A percentile compares a stretch with the other conserved stretches of the same genome.
These are phyloP conservation scores for Otolemur crassicaudatus DNA, from an alignment of 2,797 vertebrate species.

Conservation along the genomic window DNA sequence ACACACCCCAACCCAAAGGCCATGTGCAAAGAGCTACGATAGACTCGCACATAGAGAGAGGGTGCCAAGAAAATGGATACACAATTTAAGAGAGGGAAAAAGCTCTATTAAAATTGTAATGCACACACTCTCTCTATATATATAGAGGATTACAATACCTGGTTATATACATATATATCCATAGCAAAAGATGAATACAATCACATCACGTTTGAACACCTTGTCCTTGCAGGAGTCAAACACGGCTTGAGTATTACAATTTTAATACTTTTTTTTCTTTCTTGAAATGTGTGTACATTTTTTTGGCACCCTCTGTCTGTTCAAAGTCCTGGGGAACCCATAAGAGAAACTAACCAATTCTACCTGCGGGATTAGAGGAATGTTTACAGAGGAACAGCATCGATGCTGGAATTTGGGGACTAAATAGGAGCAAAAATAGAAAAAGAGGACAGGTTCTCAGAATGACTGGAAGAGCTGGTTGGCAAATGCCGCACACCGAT, in stretches of 20 bases:
- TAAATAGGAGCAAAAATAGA: not conserved
- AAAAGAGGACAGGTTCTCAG: not conserved
- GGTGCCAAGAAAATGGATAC: too few relatives aligned
- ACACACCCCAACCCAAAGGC: not conserved
- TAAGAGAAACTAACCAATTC: not conserved
- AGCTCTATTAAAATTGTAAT: too few relatives aligned
- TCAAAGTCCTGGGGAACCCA: not conserved
- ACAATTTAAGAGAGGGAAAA: too few relatives aligned
- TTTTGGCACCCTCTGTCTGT: not conserved
- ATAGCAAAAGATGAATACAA: too few relatives aligned
- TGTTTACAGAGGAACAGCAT: not conserved
- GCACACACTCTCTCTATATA: too few relatives aligned
- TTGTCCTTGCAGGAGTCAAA: too few relatives aligned
- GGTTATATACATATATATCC: too few relatives aligned
- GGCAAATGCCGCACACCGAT: not conserved
- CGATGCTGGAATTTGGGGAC: not conserved
- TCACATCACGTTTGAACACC: too few relatives aligned
- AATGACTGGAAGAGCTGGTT: not conserved
- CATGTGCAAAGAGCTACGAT: not conserved
- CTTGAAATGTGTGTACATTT: too few relatives aligned
- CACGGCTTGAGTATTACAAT: too few relatives aligned
- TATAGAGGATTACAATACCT: too few relatives aligned
- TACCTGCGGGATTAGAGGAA: not conserved
- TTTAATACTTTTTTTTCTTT: too few relatives aligned
- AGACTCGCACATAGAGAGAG: not conserved